Evolutionary conservation across 2,888 invertebrate species (phyloP), one percentile per base, ranked within the genome.

Genomic region (Plagodis dolabraria): DNA sequence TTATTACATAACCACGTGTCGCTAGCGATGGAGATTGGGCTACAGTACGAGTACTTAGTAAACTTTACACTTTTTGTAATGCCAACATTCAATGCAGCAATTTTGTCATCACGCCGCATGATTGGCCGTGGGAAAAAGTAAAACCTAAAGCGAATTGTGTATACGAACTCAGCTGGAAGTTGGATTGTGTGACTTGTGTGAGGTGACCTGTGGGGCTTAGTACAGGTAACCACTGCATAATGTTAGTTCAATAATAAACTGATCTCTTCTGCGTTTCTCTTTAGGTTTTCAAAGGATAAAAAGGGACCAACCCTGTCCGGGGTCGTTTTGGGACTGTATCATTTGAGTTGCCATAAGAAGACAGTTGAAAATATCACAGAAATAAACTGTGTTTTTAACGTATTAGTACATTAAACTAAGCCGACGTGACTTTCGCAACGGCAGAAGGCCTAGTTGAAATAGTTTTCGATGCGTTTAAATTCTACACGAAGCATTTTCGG

Each of bases 101-200:
- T 57, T 57, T 47, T 57, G 59, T 61, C 61, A 57, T 54, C 45
- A 54, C 38, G 62, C 7, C 55, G 53, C 57, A 59, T 62, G 54
- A 57, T 56, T 47, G n/a, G 40, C 57, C 62, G 65, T 65, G 65
- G 60, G 65, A 65, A 65, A 48, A 60, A 52, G 38, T 34, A n/a
- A 33, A 47, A 57, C 65, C 57, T 57, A 53, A 56, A 35, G 8
- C 33, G 38, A 51, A 57, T 57, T 34, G 44, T 40, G 49, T 33
- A 11, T 40, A 43, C 43, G 6, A 6, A 11, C 0, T 43, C 12
- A 43, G 12, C 8, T 40, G 40, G 1, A 22, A 22, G 22, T 22
- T 22, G 22, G 22, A 4, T 22, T 22, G 22, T 22, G 2, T 40
- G 40, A 10, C 10, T 40, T 40, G 8, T 40, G 40, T 40, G 10